Base-by-base conservation (phyloP, 2,797 vertebrate genomes). In the Sternarchorhynchus goeldii region DNA sequence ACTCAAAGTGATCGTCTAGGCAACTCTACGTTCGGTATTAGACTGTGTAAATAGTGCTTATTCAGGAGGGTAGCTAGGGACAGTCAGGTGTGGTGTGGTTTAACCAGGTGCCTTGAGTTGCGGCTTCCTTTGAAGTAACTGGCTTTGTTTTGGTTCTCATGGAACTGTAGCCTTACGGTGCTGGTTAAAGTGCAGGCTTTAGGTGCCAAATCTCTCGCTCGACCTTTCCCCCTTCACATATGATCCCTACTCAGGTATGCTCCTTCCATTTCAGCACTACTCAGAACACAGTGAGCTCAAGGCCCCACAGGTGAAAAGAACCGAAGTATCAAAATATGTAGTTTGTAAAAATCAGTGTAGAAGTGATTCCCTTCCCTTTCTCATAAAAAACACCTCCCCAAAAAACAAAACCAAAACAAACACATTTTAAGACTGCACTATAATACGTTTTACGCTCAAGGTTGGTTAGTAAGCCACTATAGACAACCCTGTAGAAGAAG, bases 391-490 rank as follows among this genome's bases (percentile, higher is more conserved):
- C n/a, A 21, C 32, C 17, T 10, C 17, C 25, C 17, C 12, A 31
- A 63, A 5, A 41, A 31, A 1, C 59, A 62, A 31, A 69, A 50
- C 4, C 21, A 64, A 10, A 25, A 53, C 32, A 57, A 34, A 56
- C 25, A 18, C 36, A 20, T 55, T 60, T 60, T 63, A 62, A 67
- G 25, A 71, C 6, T 41, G 12, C 4, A 14, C 31, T 12, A 20
- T 21, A 45, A 71, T 71, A 50, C 50, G 65, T 20, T 66, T 67
- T n/a, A 29, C 59, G 67, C 29, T 55, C 31, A 21, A 21, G 29
- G 20, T 53, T 63, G 34, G 58, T 59, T 20, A 68, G 4, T 31
- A 18, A 67, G 39, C 31, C 32, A 81, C 73, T 77, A 73, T 8
- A 3, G 39, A 20, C 20, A 62, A 77, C 73, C 20, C 55, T 73